A percentile compares a stretch with the other conserved stretches of the same genome.
Evolutionary conservation across 1,140 invertebrate genomes (phyloP).

Genomic region (Neodiprion lecontei): DNA sequence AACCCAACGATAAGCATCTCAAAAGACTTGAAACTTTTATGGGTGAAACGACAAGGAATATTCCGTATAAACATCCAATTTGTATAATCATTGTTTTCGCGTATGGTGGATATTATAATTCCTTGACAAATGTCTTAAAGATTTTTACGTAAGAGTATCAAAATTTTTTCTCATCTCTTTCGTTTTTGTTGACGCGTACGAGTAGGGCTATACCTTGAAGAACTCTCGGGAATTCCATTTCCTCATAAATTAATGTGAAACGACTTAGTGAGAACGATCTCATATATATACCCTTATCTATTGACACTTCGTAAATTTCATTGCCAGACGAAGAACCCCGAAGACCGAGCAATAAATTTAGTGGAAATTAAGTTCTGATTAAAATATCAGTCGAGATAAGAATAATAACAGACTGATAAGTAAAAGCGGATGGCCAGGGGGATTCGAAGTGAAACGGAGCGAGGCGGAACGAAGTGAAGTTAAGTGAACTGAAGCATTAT

Average conservation of each 20-base stretch:
- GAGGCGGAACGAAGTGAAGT: constrained; percentile 1
- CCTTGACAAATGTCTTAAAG: background rate
- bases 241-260: background rate
- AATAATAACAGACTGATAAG: constrained; percentile 3
- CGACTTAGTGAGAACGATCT: background rate
- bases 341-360: constrained; percentile 7
- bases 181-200: too few species aligned
- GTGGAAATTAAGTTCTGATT: background rate
- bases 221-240: too few species aligned
- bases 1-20: too few species aligned
- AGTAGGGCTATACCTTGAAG: too few species aligned
- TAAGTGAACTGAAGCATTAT: background rate
- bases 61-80: too few species aligned
- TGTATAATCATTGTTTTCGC: too few species aligned
- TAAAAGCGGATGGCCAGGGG: background rate
- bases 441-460: background rate
- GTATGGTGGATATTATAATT: too few species aligned
- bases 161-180: too few species aligned
- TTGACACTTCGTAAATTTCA: constrained; percentile 3
- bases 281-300: background rate
- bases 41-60: too few species aligned
- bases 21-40: too few species aligned
- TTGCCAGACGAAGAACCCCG: background rate
- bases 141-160: background rate
- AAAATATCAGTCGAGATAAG: background rate